A percentile compares a stretch with the other conserved stretches of the same genome.
phyloP scores from a whole-genome alignment of 2,113 vertebrate genomes.

The Corvus cornix region DNA sequence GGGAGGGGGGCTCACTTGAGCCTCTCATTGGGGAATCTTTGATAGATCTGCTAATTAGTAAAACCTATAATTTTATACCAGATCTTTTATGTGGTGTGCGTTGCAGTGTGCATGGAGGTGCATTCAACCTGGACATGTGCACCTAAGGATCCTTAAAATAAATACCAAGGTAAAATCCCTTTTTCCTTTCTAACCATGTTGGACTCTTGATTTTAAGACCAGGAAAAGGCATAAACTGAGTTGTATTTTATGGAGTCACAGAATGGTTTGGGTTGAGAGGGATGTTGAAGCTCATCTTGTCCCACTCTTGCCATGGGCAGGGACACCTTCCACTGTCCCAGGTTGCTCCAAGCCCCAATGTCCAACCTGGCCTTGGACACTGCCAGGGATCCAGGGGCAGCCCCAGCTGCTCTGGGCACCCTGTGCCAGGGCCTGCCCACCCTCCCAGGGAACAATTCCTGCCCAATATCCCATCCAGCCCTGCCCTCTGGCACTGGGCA shows the following conservation, averaged over 20 bases:
- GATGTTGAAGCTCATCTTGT: rapidly evolving
- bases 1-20: no score
- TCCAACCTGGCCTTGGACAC: not conserved
- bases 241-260: not conserved
- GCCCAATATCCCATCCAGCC: not conserved
- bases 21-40: no score
- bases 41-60: no score
- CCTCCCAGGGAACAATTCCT: not conserved
- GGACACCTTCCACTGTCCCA: not conserved
- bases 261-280: no score
- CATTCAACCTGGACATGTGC: no score
- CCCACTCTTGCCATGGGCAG: not conserved
- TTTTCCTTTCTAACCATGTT: no score
- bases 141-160: no score
- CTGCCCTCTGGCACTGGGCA: not conserved
- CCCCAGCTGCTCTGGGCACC: not conserved
- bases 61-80: no score
- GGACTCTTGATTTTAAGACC: no score
- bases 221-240: not conserved
- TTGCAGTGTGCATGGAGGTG: no score
- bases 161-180: no score
- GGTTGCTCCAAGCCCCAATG: not conserved
- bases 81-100: no score
- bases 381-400: not conserved
- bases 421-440: not conserved